Base-by-base conservation (phyloP, 2,888 invertebrate genomes). In the Baronia brevicornis region DNA sequence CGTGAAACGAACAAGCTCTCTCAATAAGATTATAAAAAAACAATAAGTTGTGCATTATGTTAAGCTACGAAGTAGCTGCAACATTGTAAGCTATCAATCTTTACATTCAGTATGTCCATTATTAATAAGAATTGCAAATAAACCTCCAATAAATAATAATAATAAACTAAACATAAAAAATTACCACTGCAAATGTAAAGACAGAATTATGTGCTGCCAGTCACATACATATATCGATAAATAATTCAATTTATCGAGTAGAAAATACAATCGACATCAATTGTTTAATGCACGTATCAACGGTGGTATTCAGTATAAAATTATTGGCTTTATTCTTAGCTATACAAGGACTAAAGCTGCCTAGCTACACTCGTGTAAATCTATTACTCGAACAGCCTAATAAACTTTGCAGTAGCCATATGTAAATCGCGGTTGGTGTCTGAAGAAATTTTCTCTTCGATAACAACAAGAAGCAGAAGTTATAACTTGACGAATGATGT, bases 221-320 rank as follows among this genome's bases (percentile, higher is more conserved):
- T 26, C 30, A 19, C 13, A 18, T 18, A 19, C 26, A 21, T n/a
- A n/a, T n/a, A n/a, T 11, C 22, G 34, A 44, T 42, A 40, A 41
- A 44, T 44, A 41, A 41, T 44, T 35, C 38, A 34, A 39, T 38
- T 41, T 34, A 23, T 17, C 33, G 19, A 26, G 33, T 35, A 25
- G 27, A 32, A 24, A 24, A 22, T 33, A 37, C 32, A 28, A 33
- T 31, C 34, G 30, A 27, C 33, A 28, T 24, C 36, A 36, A 39
- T 39, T 36, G 38, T 29, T 38, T 29, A 39, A 31, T 28, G 31
- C 28, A 20, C 3, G 28, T 24, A 38, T 24, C 23, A 34, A 33
- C n/a, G 14, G 15, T 13, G 3, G 18, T 5, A 6, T n/a, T 4
- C 4, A 22, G 18, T 13, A 15, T 3, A 17, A 3, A 10, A 29